phyloP scores from a whole-genome alignment of 2,113 vertebrate genomes.

The Eudyptes chrysolophus region DNA sequence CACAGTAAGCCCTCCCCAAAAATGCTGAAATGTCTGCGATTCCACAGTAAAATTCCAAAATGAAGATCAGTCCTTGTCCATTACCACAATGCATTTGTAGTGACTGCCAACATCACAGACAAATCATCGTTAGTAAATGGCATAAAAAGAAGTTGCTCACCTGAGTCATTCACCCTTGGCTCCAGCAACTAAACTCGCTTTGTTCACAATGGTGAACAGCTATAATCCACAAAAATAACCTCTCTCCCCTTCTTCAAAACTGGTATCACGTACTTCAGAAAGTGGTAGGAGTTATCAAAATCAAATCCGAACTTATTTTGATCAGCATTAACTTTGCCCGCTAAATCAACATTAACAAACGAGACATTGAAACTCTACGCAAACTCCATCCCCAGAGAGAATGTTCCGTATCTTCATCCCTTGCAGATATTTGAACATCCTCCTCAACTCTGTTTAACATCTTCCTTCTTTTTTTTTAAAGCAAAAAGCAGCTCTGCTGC shows the following conservation, averaged over 20 bases:
- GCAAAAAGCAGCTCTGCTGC: not conserved
- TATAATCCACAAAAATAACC: not conserved
- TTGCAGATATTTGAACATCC: not conserved
- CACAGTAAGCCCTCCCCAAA: not conserved
- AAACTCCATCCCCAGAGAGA: not conserved
- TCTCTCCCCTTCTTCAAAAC: not conserved
- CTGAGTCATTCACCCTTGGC: not conserved
- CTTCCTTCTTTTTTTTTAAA: not conserved
- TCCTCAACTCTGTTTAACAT: not conserved
- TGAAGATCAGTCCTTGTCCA: not conserved
- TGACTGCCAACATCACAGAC: not conserved
- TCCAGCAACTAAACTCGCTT: not conserved
- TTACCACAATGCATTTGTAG: not conserved
- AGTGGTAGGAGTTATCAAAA: not conserved
- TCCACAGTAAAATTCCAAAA: not conserved
- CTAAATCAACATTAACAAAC: not conserved
- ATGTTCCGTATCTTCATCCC: not conserved
- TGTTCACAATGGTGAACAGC: not conserved
- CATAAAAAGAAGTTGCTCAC: not conserved
- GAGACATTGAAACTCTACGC: not conserved
- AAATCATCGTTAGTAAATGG: not conserved
- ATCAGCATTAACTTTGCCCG: not conserved
- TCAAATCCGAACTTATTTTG: not conserved
- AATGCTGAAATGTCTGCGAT: not conserved
- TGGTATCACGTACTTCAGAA: not conserved